Evolutionary conservation across 2,113 vertebrate genomes (phyloP), one percentile per base, ranked within the genome.

Genomic region (Chaetodon trifascialis): DNA sequence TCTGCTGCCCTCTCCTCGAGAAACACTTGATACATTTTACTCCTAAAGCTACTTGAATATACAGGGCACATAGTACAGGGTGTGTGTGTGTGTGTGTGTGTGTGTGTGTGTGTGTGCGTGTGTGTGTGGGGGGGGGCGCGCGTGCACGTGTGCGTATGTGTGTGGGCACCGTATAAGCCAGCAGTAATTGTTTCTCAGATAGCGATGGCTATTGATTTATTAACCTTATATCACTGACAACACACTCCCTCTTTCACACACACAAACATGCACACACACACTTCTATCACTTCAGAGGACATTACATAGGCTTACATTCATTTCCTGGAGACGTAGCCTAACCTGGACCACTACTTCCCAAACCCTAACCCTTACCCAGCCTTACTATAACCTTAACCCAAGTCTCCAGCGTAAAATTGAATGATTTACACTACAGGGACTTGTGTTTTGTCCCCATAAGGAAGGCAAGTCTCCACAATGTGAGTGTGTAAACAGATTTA

Each of bases 101-200:
- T 51, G 59, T 11, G 70, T 30, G 34, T 51, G 68, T 21, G 34
- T 25, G 55, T 52, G 38, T 47, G 62, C 19, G 62, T 51, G 49
- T 64, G 44, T 54, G 25, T 62, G 4, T 38, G 56, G 47, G 62
- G 42, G 49, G 56, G 44, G 46, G 25, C 55, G 38, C 38, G 38
- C 38, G 38, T 11, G 64, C 42, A 44, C 63, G 42, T 51, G 52
- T 11, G 70, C 23, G 34, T 51, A 64, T 21, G 34, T 52, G 38
- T 47, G 62, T 55, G 55, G 60, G 58, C n/a, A 58, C 56, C 66
- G 85, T 76, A 74, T 85, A 85, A 90, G 84, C 70, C 75, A 85
- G 84, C 62, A 72, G 81, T 89, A 92, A 89, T 86, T 92, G 83
- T 83, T 86, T 89, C 80, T 86, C 60, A 88, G 82, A 87, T 88